Conservation (phyloP, 35 echinoderm and acorn worm species). For the Ptychodera flava region DNA sequence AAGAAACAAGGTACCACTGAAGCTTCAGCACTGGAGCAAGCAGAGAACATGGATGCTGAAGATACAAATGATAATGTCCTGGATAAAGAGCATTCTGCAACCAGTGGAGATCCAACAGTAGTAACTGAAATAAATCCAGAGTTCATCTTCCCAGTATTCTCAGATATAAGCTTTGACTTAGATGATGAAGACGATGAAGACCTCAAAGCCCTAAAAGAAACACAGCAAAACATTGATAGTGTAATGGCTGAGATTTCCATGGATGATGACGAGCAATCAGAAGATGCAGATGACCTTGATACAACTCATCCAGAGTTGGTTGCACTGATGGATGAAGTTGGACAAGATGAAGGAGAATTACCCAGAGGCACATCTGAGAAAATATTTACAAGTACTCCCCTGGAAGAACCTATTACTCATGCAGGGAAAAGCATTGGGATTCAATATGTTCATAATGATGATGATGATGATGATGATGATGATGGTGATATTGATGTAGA, state of each 20-base stretch:
- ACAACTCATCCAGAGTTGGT: slow-evolving; percentile 68
- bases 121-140: neutral
- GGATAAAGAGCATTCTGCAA: neutral
- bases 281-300: slow-evolving; percentile 17
- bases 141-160: slow-evolving; percentile 45
- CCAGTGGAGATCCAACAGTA: neutral
- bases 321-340: slow-evolving; percentile 44
- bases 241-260: slow-evolving; percentile 45
- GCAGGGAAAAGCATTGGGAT: neutral
- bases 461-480: neutral
- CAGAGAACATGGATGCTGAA: neutral
- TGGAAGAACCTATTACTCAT: neutral
- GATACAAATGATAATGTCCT: neutral
- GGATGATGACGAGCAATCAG: slow-evolving; percentile 59
- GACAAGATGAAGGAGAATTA: neutral
- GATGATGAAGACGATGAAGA: slow-evolving; percentile 57
- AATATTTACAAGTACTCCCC: neutral
- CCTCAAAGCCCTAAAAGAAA: slow-evolving; percentile 2
- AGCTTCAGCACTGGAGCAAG: neutral
- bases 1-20: neutral
- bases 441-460: neutral
- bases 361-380: neutral
- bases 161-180: slow-evolving; percentile 87
- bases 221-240: slow-evolving; percentile 1
- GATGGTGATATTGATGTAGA: neutral